Conservation (phyloP, 2,888 invertebrate genomes). For the Pseudococcus longispinus region DNA sequence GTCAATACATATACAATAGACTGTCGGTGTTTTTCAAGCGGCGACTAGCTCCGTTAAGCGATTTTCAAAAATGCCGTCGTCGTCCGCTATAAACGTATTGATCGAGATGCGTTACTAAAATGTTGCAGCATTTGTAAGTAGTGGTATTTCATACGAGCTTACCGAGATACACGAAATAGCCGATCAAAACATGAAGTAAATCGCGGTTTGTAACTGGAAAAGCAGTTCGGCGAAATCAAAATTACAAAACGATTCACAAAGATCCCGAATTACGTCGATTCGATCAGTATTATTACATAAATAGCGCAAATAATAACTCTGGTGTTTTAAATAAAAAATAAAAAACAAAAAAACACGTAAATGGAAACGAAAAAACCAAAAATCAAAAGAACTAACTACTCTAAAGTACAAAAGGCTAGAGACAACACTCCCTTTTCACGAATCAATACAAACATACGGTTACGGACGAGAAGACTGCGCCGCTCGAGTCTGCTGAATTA, state of each 20-base stretch:
- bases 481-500: conserved; percentile 38
- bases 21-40: background rate
- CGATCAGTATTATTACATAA: background rate
- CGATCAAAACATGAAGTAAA: conserved; percentile 2
- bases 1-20: background rate
- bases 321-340: background rate
- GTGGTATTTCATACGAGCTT: background rate
- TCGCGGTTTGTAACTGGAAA: conserved; percentile 34
- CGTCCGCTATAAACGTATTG: conserved; percentile 2
- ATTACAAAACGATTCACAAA: conserved; percentile 28
- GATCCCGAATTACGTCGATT: conserved; percentile 1
- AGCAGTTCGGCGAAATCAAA: conserved; percentile 52
- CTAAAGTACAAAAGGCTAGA: conserved; percentile 53
- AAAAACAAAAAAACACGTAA: conserved; percentile 44
- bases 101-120: conserved; percentile 3
- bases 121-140: conserved; percentile 7
- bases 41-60: background rate
- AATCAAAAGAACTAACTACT: conserved; percentile 54
- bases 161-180: background rate
- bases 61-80: background rate
- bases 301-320: conserved; percentile 51
- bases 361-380: conserved; percentile 48
- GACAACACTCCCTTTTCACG: conserved; percentile 53
- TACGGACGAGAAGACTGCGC: conserved; percentile 44
- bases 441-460: conserved; percentile 53